phyloP scores from a whole-genome alignment of 2,797 vertebrate species.

The Rousettus madagascariensis region DNA sequence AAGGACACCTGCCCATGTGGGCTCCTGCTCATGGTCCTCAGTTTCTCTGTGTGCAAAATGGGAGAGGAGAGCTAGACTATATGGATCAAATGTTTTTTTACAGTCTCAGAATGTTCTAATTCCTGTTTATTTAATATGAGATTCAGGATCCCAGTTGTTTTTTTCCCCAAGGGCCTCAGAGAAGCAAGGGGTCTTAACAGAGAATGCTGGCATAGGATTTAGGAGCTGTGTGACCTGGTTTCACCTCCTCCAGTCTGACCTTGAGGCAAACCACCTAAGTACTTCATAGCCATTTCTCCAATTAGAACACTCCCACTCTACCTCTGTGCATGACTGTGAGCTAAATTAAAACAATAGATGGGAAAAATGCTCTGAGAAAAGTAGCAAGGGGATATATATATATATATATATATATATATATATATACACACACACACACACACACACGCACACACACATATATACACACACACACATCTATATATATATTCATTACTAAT shows the following conservation, averaged over 20 bases:
- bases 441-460: too few relatives aligned
- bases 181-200: not conserved
- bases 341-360: conserved; percentile 60
- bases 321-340: not conserved
- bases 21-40: not conserved
- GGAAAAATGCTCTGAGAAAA: not conserved
- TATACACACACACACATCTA: too few relatives aligned
- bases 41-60: not conserved
- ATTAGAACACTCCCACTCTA: conserved; percentile 54
- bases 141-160: not conserved
- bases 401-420: not conserved
- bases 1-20: not conserved
- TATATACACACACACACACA: too few relatives aligned
- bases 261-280: conserved; percentile 36
- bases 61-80: not conserved
- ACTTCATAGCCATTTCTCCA: conserved; percentile 7
- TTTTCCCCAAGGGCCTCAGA: not conserved
- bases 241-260: not conserved
- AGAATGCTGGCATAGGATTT: not conserved
- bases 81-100: not conserved
- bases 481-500: not conserved
- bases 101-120: not conserved
- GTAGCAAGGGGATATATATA: not conserved
- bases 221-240: not conserved
- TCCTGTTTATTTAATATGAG: not conserved